A percentile compares a stretch with the other conserved stretches of the same genome.
Conservation (phyloP, 2,113 vertebrate genomes). For the Hirundichthys speculiger region DNA sequence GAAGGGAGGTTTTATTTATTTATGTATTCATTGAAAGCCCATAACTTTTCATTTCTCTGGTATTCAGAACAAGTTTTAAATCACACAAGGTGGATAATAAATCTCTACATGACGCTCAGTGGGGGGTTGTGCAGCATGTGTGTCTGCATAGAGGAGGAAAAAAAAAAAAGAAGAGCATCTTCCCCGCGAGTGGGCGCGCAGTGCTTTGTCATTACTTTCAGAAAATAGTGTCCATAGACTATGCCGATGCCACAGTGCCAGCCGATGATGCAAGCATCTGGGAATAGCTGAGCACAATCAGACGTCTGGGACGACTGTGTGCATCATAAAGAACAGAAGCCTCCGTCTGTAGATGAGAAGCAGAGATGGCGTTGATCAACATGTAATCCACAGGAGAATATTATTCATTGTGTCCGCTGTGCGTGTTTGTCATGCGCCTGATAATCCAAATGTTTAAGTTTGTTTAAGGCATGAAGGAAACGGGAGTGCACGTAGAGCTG, state of each 20-base stretch:
- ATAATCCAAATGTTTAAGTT: background rate
- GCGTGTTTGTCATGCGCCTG: background rate
- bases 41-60: too few relatives aligned
- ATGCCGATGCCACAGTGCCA: slow-evolving; percentile 10
- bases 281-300: slow-evolving; percentile 38
- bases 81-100: background rate
- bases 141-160: background rate
- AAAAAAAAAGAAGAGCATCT: background rate
- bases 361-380: slow-evolving; percentile 20
- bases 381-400: slow-evolving; percentile 25
- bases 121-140: background rate
- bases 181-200: slow-evolving; percentile 4
- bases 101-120: background rate
- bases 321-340: slow-evolving; percentile 7
- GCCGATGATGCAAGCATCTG: slow-evolving; percentile 42
- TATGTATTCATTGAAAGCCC: too few relatives aligned
- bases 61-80: too few relatives aligned
- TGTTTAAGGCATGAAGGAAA: slow-evolving; percentile 41
- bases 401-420: background rate
- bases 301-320: slow-evolving; percentile 16
- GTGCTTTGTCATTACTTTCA: slow-evolving; percentile 42
- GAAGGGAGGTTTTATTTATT: too few relatives aligned
- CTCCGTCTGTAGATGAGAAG: background rate
- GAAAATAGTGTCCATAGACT: slow-evolving; percentile 36
- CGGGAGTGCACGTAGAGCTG: slow-evolving; percentile 23